A percentile compares a stretch with the other conserved stretches of the same genome.
Conservation (phyloP, 2,797 vertebrate species). For the Zenarchopterus dispar region DNA sequence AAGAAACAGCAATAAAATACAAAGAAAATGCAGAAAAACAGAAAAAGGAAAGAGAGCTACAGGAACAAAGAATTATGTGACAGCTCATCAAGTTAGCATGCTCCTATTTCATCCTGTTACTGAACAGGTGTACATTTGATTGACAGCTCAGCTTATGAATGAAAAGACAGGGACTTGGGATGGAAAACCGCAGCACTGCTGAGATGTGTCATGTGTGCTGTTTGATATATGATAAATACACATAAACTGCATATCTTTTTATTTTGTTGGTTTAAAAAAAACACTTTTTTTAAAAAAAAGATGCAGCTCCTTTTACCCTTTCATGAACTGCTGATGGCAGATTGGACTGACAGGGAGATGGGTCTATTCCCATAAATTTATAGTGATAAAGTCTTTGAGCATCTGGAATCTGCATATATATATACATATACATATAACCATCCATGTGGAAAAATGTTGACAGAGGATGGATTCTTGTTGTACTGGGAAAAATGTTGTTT, state of each 20-base stretch:
- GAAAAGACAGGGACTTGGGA: slow-evolving; percentile 2
- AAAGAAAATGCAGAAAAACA: neutral
- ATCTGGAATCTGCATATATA: too few relatives aligned
- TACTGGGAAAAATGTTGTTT: neutral
- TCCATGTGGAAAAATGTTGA: slow-evolving; percentile 1
- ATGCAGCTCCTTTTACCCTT: slow-evolving; percentile 15
- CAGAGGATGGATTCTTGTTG: neutral
- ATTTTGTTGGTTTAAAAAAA: slow-evolving; percentile 22
- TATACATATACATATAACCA: neutral
- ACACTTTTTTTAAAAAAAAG: too few relatives aligned
- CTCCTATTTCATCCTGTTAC: slow-evolving; percentile 24
- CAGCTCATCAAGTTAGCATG: slow-evolving; percentile 19
- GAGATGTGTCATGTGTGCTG: slow-evolving; percentile 1
- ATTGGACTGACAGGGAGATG: slow-evolving; percentile 23
- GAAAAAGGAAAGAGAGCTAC: slow-evolving; percentile 35
- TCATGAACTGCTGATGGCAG: slow-evolving; percentile 2
- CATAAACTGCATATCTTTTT: slow-evolving; percentile 10
- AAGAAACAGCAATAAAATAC: slow-evolving; percentile 16
- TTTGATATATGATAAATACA: slow-evolving; percentile 15
- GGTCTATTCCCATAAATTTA: slow-evolving; percentile 17
- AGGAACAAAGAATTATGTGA: slow-evolving; percentile 22
- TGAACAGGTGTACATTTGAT: slow-evolving; percentile 28
- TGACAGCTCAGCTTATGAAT: slow-evolving; percentile 1
- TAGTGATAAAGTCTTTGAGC: neutral
- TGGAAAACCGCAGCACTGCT: slow-evolving; percentile 4